A percentile compares a stretch with the other conserved stretches of the same genome.
phyloP scores from a whole-genome alignment of 2,113 vertebrate genomes.

The Brachypteracias leptosomus region DNA sequence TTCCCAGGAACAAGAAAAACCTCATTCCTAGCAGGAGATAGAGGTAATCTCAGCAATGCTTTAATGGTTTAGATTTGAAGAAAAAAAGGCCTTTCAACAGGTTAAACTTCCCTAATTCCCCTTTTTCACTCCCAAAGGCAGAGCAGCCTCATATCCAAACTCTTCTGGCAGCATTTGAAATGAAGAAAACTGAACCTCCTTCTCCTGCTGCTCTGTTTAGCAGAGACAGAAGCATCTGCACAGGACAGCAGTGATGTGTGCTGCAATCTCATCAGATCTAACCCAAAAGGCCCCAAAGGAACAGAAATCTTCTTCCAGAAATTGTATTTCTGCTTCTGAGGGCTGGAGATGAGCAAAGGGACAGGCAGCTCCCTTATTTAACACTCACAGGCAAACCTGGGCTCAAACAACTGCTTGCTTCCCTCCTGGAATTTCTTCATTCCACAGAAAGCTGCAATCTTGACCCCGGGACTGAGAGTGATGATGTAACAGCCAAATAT shows the following conservation, averaged over 20 bases:
- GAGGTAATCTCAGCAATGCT: neutral
- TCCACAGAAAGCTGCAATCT: neutral
- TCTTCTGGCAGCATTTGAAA: neutral
- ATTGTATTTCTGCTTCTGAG: neutral
- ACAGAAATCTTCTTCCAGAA: neutral
- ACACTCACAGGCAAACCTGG: neutral
- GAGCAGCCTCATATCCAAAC: neutral
- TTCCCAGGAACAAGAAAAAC: neutral
- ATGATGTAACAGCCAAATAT: neutral
- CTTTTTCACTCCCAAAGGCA: neutral
- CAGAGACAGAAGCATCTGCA: neutral
- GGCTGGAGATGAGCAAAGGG: neutral
- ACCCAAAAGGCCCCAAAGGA: neutral
- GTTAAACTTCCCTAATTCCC: neutral
- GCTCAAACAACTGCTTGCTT: neutral
- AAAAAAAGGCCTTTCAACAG: neutral
- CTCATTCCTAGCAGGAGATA: neutral
- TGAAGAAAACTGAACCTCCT: neutral
- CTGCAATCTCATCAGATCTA: neutral
- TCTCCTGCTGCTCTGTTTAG: neutral
- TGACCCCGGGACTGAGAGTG: neutral
- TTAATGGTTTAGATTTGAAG: neutral
- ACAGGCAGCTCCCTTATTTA: neutral
- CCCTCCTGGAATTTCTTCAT: neutral
- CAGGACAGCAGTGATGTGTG: rapidly evolving